Conservation (phyloP, 1,140 invertebrate species). For the Fopius arisanus region DNA sequence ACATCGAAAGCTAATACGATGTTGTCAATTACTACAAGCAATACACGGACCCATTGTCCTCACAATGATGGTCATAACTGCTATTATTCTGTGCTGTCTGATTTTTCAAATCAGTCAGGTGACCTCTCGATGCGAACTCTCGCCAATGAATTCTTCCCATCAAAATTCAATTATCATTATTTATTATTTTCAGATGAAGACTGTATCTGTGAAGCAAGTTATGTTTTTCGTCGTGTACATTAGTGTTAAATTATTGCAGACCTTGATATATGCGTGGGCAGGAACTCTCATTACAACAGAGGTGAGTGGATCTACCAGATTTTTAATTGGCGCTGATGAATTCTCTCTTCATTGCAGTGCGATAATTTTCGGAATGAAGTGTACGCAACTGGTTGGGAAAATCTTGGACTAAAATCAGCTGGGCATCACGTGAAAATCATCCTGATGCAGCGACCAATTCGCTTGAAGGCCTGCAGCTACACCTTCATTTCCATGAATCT, state of each 20-base stretch:
- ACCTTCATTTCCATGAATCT: background rate
- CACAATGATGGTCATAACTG: background rate
- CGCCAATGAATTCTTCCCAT: too few relatives aligned
- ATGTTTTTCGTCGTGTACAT: background rate
- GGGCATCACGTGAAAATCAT: background rate
- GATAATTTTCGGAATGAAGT: background rate
- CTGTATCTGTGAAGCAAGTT: background rate
- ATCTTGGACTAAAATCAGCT: background rate
- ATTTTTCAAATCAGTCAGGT: slow-evolving; percentile 24
- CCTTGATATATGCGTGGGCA: background rate
- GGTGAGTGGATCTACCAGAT: background rate
- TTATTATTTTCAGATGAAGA: background rate
- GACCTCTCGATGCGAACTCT: too few relatives aligned
- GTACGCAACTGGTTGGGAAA: background rate
- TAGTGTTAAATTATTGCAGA: background rate
- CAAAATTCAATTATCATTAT: too few relatives aligned
- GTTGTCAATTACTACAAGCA: background rate
- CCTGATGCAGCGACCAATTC: background rate
- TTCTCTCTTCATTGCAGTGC: background rate
- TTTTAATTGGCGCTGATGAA: too few relatives aligned
- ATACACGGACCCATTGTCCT: slow-evolving; percentile 21
- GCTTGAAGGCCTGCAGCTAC: background rate
- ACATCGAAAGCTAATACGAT: background rate
- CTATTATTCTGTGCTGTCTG: slow-evolving; percentile 9
- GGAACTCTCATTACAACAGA: background rate